A percentile compares a stretch with the other conserved stretches of the same genome.
Conservation (phyloP, 2,113 vertebrate species). For the Aix galericulata region DNA sequence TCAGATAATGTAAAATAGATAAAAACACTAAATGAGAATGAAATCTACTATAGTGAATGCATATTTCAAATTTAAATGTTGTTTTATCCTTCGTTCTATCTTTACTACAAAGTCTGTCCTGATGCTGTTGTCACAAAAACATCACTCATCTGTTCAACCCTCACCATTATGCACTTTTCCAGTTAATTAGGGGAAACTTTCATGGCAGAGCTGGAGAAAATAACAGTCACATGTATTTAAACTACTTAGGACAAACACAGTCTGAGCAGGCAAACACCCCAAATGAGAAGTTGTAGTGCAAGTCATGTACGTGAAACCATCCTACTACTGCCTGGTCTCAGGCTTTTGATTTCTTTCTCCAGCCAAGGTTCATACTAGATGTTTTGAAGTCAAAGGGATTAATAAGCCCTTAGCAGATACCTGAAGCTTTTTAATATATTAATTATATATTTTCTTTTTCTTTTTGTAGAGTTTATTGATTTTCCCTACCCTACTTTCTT, state of each 20-base stretch:
- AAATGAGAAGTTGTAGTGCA: background rate
- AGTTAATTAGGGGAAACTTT: background rate
- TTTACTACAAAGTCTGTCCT: background rate
- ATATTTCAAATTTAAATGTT: background rate
- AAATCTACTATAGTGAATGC: background rate
- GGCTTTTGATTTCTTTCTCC: background rate
- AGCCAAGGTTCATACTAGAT: background rate
- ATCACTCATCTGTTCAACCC: background rate
- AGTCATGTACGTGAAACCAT: background rate
- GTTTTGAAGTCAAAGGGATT: background rate
- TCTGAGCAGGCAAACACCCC: background rate
- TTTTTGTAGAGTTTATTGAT: slow-evolving; percentile 21
- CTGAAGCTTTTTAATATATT: background rate
- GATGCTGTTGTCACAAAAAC: background rate
- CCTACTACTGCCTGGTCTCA: background rate
- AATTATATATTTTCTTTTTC: background rate
- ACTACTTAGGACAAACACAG: background rate
- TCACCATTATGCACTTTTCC: background rate
- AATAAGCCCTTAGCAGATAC: background rate
- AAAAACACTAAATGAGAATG: background rate
- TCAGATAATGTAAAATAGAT: background rate
- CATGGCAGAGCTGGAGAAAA: background rate
- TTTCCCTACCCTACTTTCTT: background rate
- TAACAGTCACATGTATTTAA: background rate
- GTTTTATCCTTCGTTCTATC: background rate